Conservation (phyloP, 2,888 invertebrate species). For the Ferdinandea cuprea region DNA sequence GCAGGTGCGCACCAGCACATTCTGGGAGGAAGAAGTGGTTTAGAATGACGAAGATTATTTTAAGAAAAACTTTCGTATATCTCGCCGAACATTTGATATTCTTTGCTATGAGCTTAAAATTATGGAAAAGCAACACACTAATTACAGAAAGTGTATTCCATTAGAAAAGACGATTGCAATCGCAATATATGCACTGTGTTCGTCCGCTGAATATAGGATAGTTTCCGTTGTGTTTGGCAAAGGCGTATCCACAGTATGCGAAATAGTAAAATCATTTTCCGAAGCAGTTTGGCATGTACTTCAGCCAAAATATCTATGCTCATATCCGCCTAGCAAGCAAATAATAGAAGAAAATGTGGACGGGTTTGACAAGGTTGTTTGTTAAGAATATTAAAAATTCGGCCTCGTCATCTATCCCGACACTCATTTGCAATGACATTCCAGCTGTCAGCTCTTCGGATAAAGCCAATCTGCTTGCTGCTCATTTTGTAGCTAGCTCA, state of each 20-base stretch:
- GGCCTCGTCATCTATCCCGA: too few species aligned
- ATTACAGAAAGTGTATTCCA: slow-evolving; percentile 18
- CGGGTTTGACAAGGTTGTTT: slow-evolving; percentile 25
- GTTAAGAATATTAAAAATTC: too few species aligned
- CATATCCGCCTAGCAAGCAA: slow-evolving; percentile 10
- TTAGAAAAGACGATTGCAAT: slow-evolving; percentile 17
- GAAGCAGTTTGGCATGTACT: slow-evolving; percentile 17
- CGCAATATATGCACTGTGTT: slow-evolving; percentile 8
- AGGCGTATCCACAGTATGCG: slow-evolving; percentile 2
- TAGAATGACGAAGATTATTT: slow-evolving; percentile 11
- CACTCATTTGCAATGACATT: neutral
- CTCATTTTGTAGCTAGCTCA: too few species aligned
- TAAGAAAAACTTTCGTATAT: slow-evolving; percentile 21
- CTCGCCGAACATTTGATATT: slow-evolving; percentile 3
- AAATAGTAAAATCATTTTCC: slow-evolving; percentile 17
- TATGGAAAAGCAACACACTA: slow-evolving; percentile 18
- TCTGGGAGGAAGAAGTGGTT: neutral
- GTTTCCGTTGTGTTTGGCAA: slow-evolving; percentile 19
- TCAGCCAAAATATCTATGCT: neutral
- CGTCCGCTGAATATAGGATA: slow-evolving; percentile 27
- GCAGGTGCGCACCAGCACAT: neutral
- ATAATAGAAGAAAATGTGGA: slow-evolving; percentile 8
- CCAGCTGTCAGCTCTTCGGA: too few species aligned
- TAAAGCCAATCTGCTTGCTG: too few species aligned
- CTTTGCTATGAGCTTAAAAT: slow-evolving; percentile 7